Conservation (phyloP, 64 coral and sea anemone species). For the Dendronephthya gigantea region DNA sequence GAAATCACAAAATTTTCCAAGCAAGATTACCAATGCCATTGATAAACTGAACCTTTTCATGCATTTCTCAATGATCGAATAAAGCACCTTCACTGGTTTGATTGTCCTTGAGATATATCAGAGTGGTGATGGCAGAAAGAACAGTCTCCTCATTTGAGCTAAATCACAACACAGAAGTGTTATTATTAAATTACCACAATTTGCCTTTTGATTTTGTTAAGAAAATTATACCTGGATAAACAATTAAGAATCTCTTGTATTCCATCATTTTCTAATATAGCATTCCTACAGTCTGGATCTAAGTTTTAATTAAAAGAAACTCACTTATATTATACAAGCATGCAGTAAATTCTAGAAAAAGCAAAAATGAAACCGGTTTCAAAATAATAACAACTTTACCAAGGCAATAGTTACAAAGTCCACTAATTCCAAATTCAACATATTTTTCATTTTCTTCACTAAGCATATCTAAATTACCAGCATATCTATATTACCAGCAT, state of each 20-base stretch:
- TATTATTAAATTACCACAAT: too few relatives aligned
- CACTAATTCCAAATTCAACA: constrained; percentile 95
- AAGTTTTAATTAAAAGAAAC: neutral
- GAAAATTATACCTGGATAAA: constrained; percentile 89
- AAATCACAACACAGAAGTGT: neutral
- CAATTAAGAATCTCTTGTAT: constrained; percentile 64
- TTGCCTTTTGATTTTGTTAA: too few relatives aligned
- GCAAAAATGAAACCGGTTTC: neutral
- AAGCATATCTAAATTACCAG: constrained; percentile 62
- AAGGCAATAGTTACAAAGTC: constrained; percentile 78
- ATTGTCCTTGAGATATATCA: constrained; percentile 74
- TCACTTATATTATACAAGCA: too few relatives aligned
- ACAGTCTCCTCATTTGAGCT: constrained; percentile 96
- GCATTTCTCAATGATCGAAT: neutral
- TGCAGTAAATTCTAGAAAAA: too few relatives aligned
- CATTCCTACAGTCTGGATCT: constrained; percentile 80
- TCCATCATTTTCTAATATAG: constrained; percentile 70
- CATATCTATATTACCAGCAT: too few relatives aligned
- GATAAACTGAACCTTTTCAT: too few relatives aligned
- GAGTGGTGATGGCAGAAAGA: constrained; percentile 79
- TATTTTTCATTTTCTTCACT: constrained; percentile 76
- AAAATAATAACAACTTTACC: constrained; percentile 27
- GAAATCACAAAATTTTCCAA: neutral
- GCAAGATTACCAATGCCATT: neutral
- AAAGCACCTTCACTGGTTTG: constrained; percentile 50